Conservation (phyloP, 2,888 invertebrate species). For the Eupithecia centaureata region DNA sequence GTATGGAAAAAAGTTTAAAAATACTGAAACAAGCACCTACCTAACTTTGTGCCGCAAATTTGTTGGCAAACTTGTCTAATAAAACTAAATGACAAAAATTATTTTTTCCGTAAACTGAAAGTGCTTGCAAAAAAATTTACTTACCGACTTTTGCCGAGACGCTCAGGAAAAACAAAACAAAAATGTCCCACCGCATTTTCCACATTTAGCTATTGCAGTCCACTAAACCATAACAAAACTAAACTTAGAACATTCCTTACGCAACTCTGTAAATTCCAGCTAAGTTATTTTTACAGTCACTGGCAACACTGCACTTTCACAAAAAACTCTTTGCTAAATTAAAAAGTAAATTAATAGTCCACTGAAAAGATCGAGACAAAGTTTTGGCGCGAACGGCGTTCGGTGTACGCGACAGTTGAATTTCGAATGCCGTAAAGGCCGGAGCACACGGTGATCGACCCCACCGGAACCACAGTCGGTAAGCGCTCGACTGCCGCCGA, state of each 20-base stretch:
- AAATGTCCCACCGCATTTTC: slow-evolving; percentile 68
- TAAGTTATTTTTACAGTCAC: slow-evolving; percentile 29
- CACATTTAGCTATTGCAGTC: slow-evolving; percentile 50
- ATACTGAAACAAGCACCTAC: too few species aligned
- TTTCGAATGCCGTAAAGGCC: slow-evolving; percentile 69
- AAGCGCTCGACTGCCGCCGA: slow-evolving; percentile 78
- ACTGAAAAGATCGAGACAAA: slow-evolving; percentile 38
- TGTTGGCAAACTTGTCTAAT: neutral
- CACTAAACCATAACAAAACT: slow-evolving; percentile 52
- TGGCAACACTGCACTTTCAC: slow-evolving; percentile 37
- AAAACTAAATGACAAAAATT: neutral
- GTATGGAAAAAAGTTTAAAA: too few species aligned
- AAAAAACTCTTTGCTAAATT: slow-evolving; percentile 24
- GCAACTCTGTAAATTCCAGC: slow-evolving; percentile 30
- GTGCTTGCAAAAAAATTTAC: slow-evolving; percentile 47
- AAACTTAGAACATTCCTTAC: slow-evolving; percentile 40
- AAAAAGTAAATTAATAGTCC: slow-evolving; percentile 37
- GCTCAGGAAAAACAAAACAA: slow-evolving; percentile 62
- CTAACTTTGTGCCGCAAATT: too few species aligned
- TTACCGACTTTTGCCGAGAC: slow-evolving; percentile 64
- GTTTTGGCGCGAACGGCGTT: slow-evolving; percentile 68
- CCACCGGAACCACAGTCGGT: slow-evolving; percentile 84
- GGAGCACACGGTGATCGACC: slow-evolving; percentile 79
- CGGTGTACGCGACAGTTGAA: slow-evolving; percentile 60
- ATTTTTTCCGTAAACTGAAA: neutral